These are phyloP conservation scores for Craterocephalus amniculus DNA, from an alignment of 2,797 vertebrate genomes.

Conservation along the genomic window DNA sequence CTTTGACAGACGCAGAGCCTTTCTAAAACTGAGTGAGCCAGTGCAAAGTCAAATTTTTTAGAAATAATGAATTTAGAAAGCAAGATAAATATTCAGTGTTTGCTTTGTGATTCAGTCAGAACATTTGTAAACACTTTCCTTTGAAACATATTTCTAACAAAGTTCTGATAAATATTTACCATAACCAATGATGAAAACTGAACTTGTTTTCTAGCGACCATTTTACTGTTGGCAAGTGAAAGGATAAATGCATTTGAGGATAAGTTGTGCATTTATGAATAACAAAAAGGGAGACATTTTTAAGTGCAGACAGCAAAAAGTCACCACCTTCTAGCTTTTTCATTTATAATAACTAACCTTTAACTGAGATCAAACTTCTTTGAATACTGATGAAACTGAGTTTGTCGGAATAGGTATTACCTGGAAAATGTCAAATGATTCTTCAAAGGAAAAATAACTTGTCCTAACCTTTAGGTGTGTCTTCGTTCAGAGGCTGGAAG, in stretches of 20 bases:
- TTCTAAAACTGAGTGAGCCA: background rate
- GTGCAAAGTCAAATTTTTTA: background rate
- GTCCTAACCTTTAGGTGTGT: constrained; percentile 94
- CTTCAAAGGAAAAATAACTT: background rate
- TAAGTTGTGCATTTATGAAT: background rate
- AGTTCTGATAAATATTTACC: background rate
- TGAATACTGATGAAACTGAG: background rate
- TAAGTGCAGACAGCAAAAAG: background rate
- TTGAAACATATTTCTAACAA: background rate
- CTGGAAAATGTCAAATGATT: background rate
- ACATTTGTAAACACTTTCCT: background rate
- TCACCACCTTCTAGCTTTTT: background rate
- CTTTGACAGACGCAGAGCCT: background rate
- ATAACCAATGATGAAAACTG: background rate
- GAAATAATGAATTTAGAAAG: background rate
- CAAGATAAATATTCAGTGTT: background rate
- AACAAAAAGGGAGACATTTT: background rate
- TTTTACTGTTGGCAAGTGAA: background rate
- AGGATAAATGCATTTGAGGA: background rate
- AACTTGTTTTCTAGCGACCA: background rate
- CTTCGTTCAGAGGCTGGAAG: constrained; percentile 94
- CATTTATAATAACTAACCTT: background rate
- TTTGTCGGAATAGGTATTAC: background rate
- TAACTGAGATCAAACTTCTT: background rate
- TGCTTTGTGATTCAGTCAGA: background rate